A percentile compares a stretch with the other conserved stretches of the same genome.
These are phyloP conservation scores for Thryonomys swinderianus DNA, from an alignment of 2,113 vertebrate species.

Conservation along the genomic window DNA sequence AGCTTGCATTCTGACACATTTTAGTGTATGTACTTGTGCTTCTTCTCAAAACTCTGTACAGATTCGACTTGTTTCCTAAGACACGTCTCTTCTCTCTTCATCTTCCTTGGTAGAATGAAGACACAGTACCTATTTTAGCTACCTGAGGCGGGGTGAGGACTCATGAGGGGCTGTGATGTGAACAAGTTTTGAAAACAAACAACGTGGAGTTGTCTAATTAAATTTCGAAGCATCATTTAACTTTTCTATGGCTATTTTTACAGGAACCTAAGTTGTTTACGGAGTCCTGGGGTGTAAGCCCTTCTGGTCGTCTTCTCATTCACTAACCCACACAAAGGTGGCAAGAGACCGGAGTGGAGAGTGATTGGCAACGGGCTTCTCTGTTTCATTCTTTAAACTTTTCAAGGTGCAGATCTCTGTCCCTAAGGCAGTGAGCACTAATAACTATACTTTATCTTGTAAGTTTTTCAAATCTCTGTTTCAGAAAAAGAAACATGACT, in stretches of 20 bases:
- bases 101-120: not conserved
- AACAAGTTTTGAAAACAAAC: not conserved
- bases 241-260: not conserved
- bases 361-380: not conserved
- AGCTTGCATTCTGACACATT: not conserved
- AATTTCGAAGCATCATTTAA: not conserved
- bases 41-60: not conserved
- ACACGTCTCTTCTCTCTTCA: not conserved
- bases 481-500: not conserved
- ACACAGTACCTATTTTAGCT: not conserved
- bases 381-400: constrained; percentile 15
- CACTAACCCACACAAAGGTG: not conserved
- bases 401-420: not conserved
- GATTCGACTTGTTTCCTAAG: not conserved
- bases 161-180: not conserved
- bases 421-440: not conserved
- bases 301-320: not conserved
- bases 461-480: not conserved
- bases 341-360: not conserved
- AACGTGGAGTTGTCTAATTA: not conserved
- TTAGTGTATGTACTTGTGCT: too few species aligned
- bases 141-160: not conserved
- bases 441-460: not conserved
- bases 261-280: not conserved
- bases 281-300: too few species aligned